Conservation (phyloP, 2,888 invertebrate genomes). For the Acrocyrtus sp. region DNA sequence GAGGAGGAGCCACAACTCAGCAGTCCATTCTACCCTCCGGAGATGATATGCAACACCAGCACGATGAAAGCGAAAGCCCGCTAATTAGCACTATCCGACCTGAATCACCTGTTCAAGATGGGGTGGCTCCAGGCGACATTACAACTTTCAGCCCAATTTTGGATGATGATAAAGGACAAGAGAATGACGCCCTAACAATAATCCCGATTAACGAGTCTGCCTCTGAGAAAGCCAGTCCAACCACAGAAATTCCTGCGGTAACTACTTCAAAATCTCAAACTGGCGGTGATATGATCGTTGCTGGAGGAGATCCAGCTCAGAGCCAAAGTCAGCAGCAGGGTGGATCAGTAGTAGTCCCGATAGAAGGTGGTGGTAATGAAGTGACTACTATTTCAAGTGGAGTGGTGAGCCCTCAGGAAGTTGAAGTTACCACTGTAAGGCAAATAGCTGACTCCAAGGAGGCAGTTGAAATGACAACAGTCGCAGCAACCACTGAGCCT, state of each 20-base stretch:
- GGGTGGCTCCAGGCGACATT: neutral
- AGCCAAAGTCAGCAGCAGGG: slow-evolving; percentile 7
- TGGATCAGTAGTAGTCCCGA: too few species aligned
- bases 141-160: neutral
- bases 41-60: neutral
- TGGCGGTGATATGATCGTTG: too few species aligned
- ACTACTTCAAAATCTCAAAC: slow-evolving; percentile 10
- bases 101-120: slow-evolving; percentile 1
- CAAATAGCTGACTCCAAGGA: slow-evolving; percentile 3
- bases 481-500: neutral
- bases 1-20: slow-evolving; percentile 1
- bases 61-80: neutral
- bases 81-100: slow-evolving; percentile 10
- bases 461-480: slow-evolving; percentile 20
- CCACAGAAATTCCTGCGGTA: slow-evolving; percentile 8
- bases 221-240: slow-evolving; percentile 11
- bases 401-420: slow-evolving; percentile 13
- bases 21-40: neutral
- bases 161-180: slow-evolving; percentile 13
- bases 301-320: neutral
- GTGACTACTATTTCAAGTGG: slow-evolving; percentile 10
- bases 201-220: slow-evolving; percentile 4
- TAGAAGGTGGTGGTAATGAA: too few species aligned
- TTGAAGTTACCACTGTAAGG: slow-evolving; percentile 21
- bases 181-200: slow-evolving; percentile 26